Evolutionary conservation across 2,797 vertebrate species (phyloP), one percentile per base, ranked within the genome.

Genomic region (Ibycter americanus): DNA sequence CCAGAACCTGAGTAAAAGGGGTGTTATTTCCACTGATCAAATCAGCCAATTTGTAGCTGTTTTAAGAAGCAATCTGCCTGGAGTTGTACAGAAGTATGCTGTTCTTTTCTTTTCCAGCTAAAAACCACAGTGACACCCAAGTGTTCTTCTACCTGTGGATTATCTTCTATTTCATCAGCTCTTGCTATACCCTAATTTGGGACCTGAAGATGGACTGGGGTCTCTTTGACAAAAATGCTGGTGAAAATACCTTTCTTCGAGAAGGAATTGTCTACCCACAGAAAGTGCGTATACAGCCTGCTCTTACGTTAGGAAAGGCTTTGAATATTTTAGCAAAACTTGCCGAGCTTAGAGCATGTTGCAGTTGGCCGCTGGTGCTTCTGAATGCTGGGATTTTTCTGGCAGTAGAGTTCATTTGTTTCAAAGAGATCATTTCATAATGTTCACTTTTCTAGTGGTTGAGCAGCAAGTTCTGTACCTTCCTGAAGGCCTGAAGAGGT

Each of bases 201-300:
- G 99, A 99, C 96, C 98, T 99, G 93, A 99, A 99, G 97, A 99
- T 99, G 99, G 99, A 99, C 97, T 99, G 99, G 99, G 99, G 99
- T 55, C 98, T 99, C 91, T 99, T 99, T 94, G 99, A 99, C 97
- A 99, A 98, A 83, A 99, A 99, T 15, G 99, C 99, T 22, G 99
- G 99, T 88, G 99, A 99, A 97, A 99, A 99, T 71, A 99, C 99
- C 62, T 99, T 99, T 83, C 98, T 99, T 86, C 98, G 99, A 84
- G 99, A 99, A 98, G 99, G 99, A 98, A 99, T 99, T 21, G 99
- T 99, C 74, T 99, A 99, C 97, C 99, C 99, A 54, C 99, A 99
- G 83, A 99, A 99, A 98, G 99, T 99, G 97, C 91, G 98, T 83
- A 94, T 29, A n/a, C 89, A 82, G n/a, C 83, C 40, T 89, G 49